Conservation (phyloP, 2,797 vertebrate genomes). For the Danio tinwini region DNA sequence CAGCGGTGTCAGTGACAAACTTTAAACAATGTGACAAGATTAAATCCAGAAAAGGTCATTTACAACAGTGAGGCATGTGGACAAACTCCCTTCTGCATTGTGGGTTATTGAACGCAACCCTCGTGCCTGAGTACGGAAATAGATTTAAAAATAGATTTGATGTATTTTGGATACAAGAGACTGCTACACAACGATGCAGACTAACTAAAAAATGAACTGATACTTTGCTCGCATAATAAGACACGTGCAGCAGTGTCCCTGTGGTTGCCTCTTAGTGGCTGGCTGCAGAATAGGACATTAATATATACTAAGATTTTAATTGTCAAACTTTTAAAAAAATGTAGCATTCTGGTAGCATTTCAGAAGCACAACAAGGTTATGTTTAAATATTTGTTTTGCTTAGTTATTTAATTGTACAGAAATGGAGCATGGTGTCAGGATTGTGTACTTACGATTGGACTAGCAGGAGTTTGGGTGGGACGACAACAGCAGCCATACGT, state of each 20-base stretch:
- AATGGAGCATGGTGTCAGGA: no score
- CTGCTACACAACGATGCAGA: neutral
- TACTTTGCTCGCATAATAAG: neutral
- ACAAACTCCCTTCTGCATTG: neutral
- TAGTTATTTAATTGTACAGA: no score
- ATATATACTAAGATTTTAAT: no score
- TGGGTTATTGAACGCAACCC: constrained; percentile 8
- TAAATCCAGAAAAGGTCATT: constrained; percentile 44
- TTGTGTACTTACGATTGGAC: no score
- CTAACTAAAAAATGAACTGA: neutral
- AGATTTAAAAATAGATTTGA: neutral
- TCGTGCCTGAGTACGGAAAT: neutral
- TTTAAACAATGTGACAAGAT: constrained; percentile 55
- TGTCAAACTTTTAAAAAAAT: no score
- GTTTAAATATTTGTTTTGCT: no score
- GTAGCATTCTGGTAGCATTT: no score
- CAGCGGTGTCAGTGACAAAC: constrained; percentile 24
- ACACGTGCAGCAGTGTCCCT: constrained; percentile 12
- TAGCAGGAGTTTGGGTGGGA: no score
- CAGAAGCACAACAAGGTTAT: no score
- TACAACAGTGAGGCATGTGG: neutral
- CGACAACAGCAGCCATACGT: no score
- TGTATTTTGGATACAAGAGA: neutral
- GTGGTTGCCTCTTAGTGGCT: no score
- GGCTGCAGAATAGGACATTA: no score